phyloP scores from a whole-genome alignment of 2,888 invertebrate species.

The Harpagoxenus sublaevis region DNA sequence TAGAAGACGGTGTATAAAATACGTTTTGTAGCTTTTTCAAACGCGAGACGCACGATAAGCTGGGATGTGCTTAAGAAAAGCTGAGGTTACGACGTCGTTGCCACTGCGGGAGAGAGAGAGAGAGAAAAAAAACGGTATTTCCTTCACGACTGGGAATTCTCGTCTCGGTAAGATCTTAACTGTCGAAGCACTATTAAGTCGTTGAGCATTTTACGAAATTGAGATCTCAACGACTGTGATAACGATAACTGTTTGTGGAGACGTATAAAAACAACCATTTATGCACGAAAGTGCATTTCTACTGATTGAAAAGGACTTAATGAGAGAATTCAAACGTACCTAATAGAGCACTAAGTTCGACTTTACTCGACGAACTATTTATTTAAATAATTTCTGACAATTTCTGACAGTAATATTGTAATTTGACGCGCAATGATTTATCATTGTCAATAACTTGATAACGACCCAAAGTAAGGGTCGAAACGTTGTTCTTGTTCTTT shows the following conservation, averaged over 20 bases:
- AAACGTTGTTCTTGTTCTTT: no score
- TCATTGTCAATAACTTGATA: no score
- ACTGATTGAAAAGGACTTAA: not conserved
- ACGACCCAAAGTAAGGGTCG: no score
- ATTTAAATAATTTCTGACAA: not conserved
- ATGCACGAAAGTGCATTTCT: slow-evolving; percentile 10
- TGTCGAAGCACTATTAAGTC: slow-evolving; percentile 41
- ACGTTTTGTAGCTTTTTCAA: not conserved
- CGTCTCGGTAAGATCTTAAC: slow-evolving; percentile 42
- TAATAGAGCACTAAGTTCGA: not conserved
- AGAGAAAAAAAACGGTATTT: not conserved
- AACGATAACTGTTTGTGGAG: slow-evolving; percentile 25
- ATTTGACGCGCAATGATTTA: no score
- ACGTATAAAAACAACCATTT: slow-evolving; percentile 37
- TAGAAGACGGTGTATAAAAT: slow-evolving; percentile 14
- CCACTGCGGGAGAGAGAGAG: not conserved
- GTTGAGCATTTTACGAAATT: slow-evolving; percentile 42
- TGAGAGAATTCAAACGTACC: not conserved
- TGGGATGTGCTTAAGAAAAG: slow-evolving; percentile 10
- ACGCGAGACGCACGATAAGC: slow-evolving; percentile 22
- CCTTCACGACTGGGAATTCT: not conserved
- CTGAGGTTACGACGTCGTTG: slow-evolving; percentile 36
- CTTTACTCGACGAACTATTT: not conserved
- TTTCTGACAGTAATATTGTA: no score
- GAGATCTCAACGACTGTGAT: slow-evolving; percentile 44